Evolutionary conservation across 1,140 invertebrate genomes (phyloP), one percentile per base, ranked within the genome.

Genomic region (Drosophila pseudoobscura): DNA sequence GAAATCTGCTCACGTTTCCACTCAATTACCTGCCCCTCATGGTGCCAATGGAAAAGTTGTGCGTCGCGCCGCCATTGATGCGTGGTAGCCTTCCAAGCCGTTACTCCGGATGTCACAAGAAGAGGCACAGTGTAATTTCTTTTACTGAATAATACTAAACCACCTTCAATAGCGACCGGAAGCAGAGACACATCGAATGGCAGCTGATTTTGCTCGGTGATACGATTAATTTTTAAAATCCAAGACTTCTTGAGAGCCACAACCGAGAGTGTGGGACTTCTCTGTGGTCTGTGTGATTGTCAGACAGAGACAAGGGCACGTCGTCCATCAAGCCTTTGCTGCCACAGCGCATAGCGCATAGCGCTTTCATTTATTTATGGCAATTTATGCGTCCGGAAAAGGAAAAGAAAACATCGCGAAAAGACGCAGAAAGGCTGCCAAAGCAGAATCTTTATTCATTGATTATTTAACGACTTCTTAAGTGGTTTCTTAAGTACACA

Each of bases 401-500:
- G 29, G 8, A 31, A 31, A 9, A 41, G 53, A 58, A 57, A 70
- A 51, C 64, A 68, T 35, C 53, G 57, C 72, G 57, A 24, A 52
- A 52, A 60, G 45, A 46, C 55, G 56, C 11, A 54, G 62, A 61
- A 51, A 49, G 56, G 11, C 35, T 13, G 35, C 35, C 35, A 39
- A 13, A 5, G 35, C 35, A 13, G 82, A 88, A 87, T 88, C 83
- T 89, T 82, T 79, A 80, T 89, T 85, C 89, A 90, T 90, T 90
- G 89, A 90, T 90, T 90, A 90, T 90, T 90, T 90, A 90, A 90
- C 89, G 89, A 90, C 80, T 90, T 90, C 88, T 90, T 90, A 90
- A 90, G 89, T 90, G 89, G 89, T 90, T 90, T 75, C 89, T 69
- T 90, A 83, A 84, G 79, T 88, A 90, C 64, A 74, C 64, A 79